These are phyloP conservation scores for Petrosia ficiformis DNA, from an alignment of 37 sponge, comb jelly and placozoan genomes.

Conservation along the genomic window DNA sequence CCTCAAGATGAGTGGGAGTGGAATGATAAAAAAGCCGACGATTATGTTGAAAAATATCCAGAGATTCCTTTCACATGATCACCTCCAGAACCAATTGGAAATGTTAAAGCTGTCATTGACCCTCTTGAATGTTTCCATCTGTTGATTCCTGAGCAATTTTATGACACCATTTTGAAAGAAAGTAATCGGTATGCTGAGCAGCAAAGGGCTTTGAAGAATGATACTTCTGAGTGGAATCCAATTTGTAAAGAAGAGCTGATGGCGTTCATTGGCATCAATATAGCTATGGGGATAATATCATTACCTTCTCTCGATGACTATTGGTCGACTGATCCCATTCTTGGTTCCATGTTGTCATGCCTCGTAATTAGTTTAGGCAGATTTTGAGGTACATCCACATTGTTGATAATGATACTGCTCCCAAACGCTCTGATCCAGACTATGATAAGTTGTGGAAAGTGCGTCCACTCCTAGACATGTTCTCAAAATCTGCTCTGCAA, in stretches of 20 bases:
- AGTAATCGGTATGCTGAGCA: slow-evolving; percentile 46
- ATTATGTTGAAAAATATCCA: not conserved
- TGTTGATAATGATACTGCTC: slow-evolving; percentile 18
- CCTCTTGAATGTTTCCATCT: slow-evolving; percentile 26
- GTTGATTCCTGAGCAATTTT: not conserved
- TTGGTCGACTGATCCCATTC: slow-evolving; percentile 24
- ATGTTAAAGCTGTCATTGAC: not conserved
- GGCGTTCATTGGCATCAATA: slow-evolving; percentile 26
- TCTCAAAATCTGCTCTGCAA: not conserved
- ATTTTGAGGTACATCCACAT: slow-evolving; percentile 19
- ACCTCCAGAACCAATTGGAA: slow-evolving; percentile 12
- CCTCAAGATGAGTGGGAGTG: not conserved
- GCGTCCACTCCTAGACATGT: slow-evolving; percentile 1
- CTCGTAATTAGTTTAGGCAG: slow-evolving; percentile 5
- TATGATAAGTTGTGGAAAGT: slow-evolving; percentile 44
- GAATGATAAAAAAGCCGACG: not conserved
- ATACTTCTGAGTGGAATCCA: slow-evolving; percentile 7
- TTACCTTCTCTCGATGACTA: slow-evolving; percentile 32
- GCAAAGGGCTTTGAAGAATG: not conserved
- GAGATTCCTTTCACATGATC: not conserved
- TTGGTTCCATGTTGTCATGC: slow-evolving; percentile 21
- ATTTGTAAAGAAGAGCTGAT: slow-evolving; percentile 13
- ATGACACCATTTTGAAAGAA: slow-evolving; percentile 13
- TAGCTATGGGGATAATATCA: slow-evolving; percentile 36
- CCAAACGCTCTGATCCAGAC: slow-evolving; percentile 2